Evolutionary conservation across 2,888 invertebrate genomes (phyloP).

Genomic region (Euplexia lucipara): DNA sequence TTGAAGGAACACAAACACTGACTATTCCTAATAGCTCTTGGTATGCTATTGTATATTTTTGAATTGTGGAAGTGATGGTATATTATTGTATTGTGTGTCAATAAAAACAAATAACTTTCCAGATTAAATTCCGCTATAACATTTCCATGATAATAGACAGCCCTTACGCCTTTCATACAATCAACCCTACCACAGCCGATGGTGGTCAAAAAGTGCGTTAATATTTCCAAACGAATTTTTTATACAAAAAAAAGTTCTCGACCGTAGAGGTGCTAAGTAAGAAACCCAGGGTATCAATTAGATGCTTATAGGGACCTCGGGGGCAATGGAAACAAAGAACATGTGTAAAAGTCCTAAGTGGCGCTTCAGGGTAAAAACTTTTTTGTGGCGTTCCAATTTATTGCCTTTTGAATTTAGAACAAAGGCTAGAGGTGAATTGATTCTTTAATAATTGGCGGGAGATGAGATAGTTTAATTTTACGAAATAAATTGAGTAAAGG

Average conservation of each 20-base stretch:
- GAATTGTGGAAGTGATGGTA: too few relatives aligned
- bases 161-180: slow-evolving; percentile 68
- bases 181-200: slow-evolving; percentile 69
- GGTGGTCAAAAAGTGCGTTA: slow-evolving; percentile 70
- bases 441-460: slow-evolving; percentile 6
- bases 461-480: neutral
- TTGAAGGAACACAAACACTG: too few relatives aligned
- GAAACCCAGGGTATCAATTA: slow-evolving; percentile 81
- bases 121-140: neutral
- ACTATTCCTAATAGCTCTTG: too few relatives aligned
- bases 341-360: slow-evolving; percentile 84
- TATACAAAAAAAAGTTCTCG: slow-evolving; percentile 55
- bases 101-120: too few relatives aligned
- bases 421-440: slow-evolving; percentile 24
- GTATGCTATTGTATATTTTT: too few relatives aligned
- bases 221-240: slow-evolving; percentile 66
- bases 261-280: slow-evolving; percentile 84
- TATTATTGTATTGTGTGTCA: too few relatives aligned
- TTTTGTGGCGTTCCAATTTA: slow-evolving; percentile 72
- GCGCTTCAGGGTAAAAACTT: slow-evolving; percentile 77
- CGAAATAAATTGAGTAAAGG: neutral
- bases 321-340: slow-evolving; percentile 71
- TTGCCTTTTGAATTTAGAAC: slow-evolving; percentile 49
- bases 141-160: slow-evolving; percentile 47
- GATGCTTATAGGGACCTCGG: too few relatives aligned